Conservation (phyloP, 2,888 invertebrate genomes). For the Bimastos eiseni region DNA sequence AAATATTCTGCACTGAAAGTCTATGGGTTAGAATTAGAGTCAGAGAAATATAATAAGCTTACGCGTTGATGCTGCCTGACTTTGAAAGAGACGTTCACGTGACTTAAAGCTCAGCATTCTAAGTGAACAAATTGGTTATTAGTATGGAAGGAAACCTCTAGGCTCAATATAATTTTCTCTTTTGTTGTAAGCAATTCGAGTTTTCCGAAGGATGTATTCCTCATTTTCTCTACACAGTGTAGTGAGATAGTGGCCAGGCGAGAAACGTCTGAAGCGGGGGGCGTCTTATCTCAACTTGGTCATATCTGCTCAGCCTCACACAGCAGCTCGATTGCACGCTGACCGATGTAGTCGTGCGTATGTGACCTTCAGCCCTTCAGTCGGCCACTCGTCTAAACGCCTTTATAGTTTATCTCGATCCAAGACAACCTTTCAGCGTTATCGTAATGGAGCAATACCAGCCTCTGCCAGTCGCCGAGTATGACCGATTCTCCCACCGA, state of each 20-base stretch:
- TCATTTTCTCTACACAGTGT: background rate
- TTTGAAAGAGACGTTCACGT: background rate
- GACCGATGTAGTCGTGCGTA: no score
- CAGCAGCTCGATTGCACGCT: no score
- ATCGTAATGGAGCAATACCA: background rate
- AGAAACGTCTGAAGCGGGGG: no score
- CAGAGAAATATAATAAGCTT: background rate
- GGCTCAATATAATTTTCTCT: background rate
- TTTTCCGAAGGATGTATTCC: background rate
- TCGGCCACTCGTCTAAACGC: background rate
- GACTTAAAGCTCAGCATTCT: background rate
- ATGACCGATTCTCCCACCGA: background rate
- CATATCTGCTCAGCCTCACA: no score
- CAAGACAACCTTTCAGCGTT: background rate
- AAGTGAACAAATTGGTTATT: background rate
- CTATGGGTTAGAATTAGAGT: background rate
- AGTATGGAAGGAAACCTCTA: background rate
- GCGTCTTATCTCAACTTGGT: no score
- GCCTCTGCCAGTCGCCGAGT: background rate
- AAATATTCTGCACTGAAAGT: background rate
- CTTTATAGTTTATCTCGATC: background rate
- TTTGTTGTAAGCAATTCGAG: background rate
- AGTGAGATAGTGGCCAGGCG: background rate
- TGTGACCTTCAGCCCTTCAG: background rate
- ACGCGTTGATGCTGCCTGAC: background rate